These are phyloP conservation scores for Porites evermanni DNA, from an alignment of 92 coral and sea anemone species.

Conservation along the genomic window DNA sequence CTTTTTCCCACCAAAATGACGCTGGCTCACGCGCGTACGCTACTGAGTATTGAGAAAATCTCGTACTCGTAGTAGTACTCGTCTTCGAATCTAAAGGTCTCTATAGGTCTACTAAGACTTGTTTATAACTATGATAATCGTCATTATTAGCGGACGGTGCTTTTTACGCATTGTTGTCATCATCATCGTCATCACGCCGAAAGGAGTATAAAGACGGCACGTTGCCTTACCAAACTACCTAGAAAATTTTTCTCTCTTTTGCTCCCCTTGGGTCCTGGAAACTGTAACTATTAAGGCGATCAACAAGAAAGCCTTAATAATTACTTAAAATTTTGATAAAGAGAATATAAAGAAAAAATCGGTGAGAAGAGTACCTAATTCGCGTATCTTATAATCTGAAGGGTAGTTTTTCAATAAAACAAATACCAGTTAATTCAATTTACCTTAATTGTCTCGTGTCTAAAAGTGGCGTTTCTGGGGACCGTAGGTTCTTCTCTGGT, in stretches of 20 bases:
- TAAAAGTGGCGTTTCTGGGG: conserved; percentile 2
- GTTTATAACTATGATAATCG: conserved; percentile 10
- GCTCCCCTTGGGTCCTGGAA: conserved; percentile 6
- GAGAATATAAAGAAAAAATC: not conserved
- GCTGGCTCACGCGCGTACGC: too few species aligned
- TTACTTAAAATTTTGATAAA: conserved; percentile 19
- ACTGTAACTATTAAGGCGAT: not conserved
- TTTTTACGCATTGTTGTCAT: not conserved
- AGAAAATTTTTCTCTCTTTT: conserved; percentile 2
- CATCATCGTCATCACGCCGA: not conserved
- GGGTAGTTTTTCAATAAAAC: not conserved
- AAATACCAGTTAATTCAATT: conserved; percentile 28
- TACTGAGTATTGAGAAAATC: too few species aligned
- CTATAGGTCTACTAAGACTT: not conserved
- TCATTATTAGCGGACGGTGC: conserved; percentile 20
- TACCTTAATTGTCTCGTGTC: conserved; percentile 17
- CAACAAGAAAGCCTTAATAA: conserved; percentile 26
- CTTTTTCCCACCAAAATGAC: too few species aligned
- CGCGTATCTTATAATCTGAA: conserved; percentile 13
- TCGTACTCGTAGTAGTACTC: too few species aligned
- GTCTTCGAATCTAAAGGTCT: too few species aligned
- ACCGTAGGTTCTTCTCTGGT: not conserved
- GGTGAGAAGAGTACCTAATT: conserved; percentile 14
- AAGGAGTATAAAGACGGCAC: not conserved
- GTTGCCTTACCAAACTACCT: conserved; percentile 13